These are phyloP conservation scores for Perodicticus potto DNA, from an alignment of 2,797 vertebrate genomes.

Conservation along the genomic window DNA sequence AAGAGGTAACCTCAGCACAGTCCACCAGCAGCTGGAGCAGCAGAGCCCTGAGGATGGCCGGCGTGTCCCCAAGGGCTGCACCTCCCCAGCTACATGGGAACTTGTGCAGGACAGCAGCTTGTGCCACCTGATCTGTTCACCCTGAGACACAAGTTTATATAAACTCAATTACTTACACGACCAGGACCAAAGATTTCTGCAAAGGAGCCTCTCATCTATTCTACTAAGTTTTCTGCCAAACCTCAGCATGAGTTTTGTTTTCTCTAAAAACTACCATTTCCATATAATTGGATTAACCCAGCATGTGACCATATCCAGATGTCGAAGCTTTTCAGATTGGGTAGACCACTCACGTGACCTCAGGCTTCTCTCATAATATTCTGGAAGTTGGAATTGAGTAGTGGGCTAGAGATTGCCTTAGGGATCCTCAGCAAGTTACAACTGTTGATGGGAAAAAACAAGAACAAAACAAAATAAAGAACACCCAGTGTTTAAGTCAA, in stretches of 20 bases:
- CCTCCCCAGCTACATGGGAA: background rate
- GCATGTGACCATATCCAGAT: conserved; percentile 66
- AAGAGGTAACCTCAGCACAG: too few species aligned
- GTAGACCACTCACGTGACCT: background rate
- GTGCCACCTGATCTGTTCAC: conserved; percentile 48
- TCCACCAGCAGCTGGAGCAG: background rate
- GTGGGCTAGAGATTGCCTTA: background rate
- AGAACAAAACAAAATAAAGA: background rate
- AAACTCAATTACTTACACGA: conserved; percentile 68
- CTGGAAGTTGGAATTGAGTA: background rate
- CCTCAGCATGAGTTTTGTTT: conserved; percentile 71
- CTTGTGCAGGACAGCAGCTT: background rate
- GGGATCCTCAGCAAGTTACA: background rate
- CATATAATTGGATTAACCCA: conserved; percentile 77
- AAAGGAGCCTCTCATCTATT: background rate
- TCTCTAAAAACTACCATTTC: conserved; percentile 77
- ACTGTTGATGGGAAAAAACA: background rate
- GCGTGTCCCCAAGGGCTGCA: background rate
- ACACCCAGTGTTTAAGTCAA: background rate
- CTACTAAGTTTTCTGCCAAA: conserved; percentile 70
- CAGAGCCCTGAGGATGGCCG: accelerated
- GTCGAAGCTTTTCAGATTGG: background rate
- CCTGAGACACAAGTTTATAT: conserved; percentile 10
- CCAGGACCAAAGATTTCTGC: conserved; percentile 16
- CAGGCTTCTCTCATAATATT: background rate